A percentile compares a stretch with the other conserved stretches of the same genome.
phyloP scores from a whole-genome alignment of 2,888 invertebrate genomes.

The Willowsia nigromaculata region DNA sequence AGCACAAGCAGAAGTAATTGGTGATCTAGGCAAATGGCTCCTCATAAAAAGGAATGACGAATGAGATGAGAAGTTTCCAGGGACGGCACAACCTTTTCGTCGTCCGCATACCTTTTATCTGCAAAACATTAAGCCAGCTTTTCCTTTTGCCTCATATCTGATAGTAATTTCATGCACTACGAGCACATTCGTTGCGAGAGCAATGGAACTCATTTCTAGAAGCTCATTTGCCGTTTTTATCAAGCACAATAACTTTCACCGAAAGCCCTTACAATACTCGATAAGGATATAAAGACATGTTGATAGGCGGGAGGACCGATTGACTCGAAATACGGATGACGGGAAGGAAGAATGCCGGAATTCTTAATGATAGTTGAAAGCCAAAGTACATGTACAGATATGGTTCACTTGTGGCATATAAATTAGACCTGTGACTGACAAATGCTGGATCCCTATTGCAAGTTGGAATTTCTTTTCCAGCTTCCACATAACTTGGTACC shows the following conservation, averaged over 20 bases:
- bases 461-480: neutral
- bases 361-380: constrained; percentile 5
- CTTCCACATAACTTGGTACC: neutral
- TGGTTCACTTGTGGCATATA: constrained; percentile 19
- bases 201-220: constrained; percentile 19
- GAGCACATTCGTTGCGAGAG: neutral
- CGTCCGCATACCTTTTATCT: constrained; percentile 7
- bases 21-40: constrained; percentile 33
- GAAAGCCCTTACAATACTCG: neutral
- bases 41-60: constrained; percentile 58
- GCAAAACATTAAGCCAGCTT: neutral
- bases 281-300: neutral
- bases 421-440: constrained; percentile 22
- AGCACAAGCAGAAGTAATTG: constrained; percentile 19
- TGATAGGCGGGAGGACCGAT: neutral
- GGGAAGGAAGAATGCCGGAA: neutral
- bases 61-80: constrained; percentile 41
- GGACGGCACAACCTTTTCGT: constrained; percentile 5
- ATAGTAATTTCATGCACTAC: constrained; percentile 37
- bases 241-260: neutral
- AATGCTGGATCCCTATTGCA: neutral
- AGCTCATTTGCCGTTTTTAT: constrained; percentile 12
- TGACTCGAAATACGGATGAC: constrained; percentile 5
- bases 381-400: neutral
- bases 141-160: neutral